Base-by-base conservation (phyloP, 2,888 invertebrate species). In the Strigamia maritima region DNA sequence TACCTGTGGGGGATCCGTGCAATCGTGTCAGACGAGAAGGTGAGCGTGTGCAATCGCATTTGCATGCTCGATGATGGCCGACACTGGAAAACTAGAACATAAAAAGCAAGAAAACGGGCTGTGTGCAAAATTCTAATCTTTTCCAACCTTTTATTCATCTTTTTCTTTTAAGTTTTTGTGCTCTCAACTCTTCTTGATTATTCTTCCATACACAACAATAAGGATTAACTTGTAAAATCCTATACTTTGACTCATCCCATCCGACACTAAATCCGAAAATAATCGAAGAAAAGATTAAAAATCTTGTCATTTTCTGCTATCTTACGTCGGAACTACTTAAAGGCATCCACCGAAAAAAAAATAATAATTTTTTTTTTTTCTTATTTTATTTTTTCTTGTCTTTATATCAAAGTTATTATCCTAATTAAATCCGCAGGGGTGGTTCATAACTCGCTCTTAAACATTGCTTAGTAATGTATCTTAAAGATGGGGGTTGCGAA, bases 401-500 rank as follows among this genome's bases (percentile, higher is more conserved):
- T 19, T 49, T 49, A 24, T 65, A 65, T 65, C 1, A 65, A 65
- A 65, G 60, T 65, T 65, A 65, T 65, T 65, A 65, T 65, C 60
- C 60, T 65, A 65, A 65, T 65, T 65, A 65, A 65, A 65, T 65
- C 60, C 60, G 60, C 60, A 24, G 60, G 60, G 60, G 60, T 65
- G 60, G 60, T 65, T 65, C 60, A 65, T 65, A 65, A 65, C 22
- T 65, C 24, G 60, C 60, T 65, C 60, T 65, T 65, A 65, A 65
- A 65, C 60, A 65, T 65, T 65, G 60, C 60, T 65, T 65, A 65
- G 60, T 65, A 65, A 65, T 65, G 60, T 65, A 65, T 65, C 60
- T 65, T 65, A 22, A 65, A 65, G 60, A 65, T 7, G 60, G 60
- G 60, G 22, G 22, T 8, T 24, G 22, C 22, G 24, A 24, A 22